Evolutionary conservation across 2,888 invertebrate species (phyloP).

Genomic region (Cosmia trapezina): DNA sequence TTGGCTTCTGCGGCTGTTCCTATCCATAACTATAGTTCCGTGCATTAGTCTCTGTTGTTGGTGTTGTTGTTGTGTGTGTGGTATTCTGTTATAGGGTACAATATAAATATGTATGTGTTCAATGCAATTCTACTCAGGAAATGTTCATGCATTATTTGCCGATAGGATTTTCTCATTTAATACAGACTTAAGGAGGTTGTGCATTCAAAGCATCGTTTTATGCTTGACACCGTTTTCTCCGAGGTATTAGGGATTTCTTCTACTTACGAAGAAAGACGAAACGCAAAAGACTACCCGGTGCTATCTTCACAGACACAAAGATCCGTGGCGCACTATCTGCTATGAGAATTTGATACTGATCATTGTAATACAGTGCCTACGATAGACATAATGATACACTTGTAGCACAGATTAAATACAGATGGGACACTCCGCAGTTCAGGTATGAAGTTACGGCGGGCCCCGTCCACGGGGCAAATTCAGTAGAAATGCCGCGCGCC

Average conservation of each 20-base stretch:
- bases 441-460: too few species aligned
- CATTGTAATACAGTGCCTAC: neutral
- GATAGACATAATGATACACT: neutral
- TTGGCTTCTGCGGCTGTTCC: neutral
- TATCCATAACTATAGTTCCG: neutral
- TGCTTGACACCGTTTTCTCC: neutral
- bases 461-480: too few species aligned
- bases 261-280: neutral
- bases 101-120: neutral
- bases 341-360: neutral
- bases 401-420: too few species aligned
- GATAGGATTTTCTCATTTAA: neutral
- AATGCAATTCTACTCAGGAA: neutral
- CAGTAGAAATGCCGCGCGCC: too few species aligned
- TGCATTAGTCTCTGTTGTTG: neutral
- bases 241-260: neutral
- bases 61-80: too few species aligned
- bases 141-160: neutral
- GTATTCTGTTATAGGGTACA: neutral
- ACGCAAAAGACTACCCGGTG: neutral
- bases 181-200: neutral
- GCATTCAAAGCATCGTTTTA: neutral
- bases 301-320: neutral
- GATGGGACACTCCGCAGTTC: too few species aligned
- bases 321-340: too few species aligned